Base-by-base conservation (phyloP, 2,113 vertebrate species). In the Callochromis pleurospilus region DNA sequence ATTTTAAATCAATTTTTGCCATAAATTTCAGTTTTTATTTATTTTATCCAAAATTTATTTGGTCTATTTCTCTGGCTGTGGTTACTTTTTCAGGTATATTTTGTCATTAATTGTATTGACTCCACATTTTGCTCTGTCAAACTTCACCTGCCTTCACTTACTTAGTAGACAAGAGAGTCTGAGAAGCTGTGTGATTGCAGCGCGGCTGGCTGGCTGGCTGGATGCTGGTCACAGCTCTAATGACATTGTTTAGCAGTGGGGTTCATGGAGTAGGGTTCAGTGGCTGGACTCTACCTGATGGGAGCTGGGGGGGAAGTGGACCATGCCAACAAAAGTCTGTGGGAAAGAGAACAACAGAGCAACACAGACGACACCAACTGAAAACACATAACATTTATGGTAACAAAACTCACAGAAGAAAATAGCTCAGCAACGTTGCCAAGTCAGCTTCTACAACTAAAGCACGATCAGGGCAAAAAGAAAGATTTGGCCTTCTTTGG, bases 191-290 rank as follows among this genome's bases (percentile, higher is more conserved):
- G 87, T 89, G 92, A 93, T 89, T 95, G 91, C 93, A 80, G 87
- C 82, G 79, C 90, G 91, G 87, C 91, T 36, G 82, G 73, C 90
- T 36, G 82, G 73, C 90, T 95, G 93, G 92, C 92, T 62, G 81
- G 47, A 89, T 88, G 93, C 93, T 90, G 91, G 88, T 92, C 40
- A 73, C 65, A 9, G 86, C 90, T 92, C 90, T 94, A 93, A 95
- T 95, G 94, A 93, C 93, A 94, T 96, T 94, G 95, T 95, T 96
- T 94, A 94, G 86, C 91, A 94, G 93, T 91, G 94, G 93, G 92
- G 93, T 95, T 94, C 90, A 85, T 90, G 88, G 92, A 92, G 81
- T 88, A 79, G 84, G 84, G 92, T 90, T 94, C 94, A 92, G 88
- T 29, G 84, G 90, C 90, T 90, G 92, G 89, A 93, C 88, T 93